A percentile compares a stretch with the other conserved stretches of the same genome.
phyloP scores from a whole-genome alignment of 2,113 vertebrate species.

The Prolemur simus region DNA sequence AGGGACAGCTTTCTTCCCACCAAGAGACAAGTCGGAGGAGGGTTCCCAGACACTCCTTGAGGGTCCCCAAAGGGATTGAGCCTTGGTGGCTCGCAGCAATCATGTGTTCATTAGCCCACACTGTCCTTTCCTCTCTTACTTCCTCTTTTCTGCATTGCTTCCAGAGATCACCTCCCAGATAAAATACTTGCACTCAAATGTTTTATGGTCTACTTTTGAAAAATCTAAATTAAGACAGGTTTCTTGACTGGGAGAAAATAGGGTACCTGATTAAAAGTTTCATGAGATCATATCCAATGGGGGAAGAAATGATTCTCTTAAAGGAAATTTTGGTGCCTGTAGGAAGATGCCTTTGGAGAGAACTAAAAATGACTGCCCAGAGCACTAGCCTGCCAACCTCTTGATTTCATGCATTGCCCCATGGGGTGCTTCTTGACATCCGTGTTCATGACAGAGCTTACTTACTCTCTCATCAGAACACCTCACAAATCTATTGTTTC shows the following conservation, averaged over 20 bases:
- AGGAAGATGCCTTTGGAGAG: background rate
- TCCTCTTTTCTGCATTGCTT: background rate
- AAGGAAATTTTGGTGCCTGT: background rate
- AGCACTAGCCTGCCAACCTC: background rate
- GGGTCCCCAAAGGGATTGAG: background rate
- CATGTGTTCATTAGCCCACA: background rate
- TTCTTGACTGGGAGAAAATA: background rate
- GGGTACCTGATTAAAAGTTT: background rate
- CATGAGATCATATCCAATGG: background rate
- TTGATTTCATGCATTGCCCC: background rate
- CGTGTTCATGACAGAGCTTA: background rate
- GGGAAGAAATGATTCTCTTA: background rate
- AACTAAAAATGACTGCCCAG: background rate
- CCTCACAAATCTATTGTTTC: background rate
- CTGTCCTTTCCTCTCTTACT: background rate
- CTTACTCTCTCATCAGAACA: background rate
- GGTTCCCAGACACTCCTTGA: background rate
- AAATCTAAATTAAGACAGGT: background rate
- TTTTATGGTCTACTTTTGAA: background rate
- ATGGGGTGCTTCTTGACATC: background rate
- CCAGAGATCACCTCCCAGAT: background rate
- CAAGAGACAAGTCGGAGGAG: background rate
- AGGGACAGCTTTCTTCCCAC: background rate
- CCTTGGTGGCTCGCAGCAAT: background rate
- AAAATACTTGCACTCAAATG: background rate